Evolutionary conservation across 2,113 vertebrate species (phyloP), one percentile per base, ranked within the genome.

Genomic region (Riparia riparia): DNA sequence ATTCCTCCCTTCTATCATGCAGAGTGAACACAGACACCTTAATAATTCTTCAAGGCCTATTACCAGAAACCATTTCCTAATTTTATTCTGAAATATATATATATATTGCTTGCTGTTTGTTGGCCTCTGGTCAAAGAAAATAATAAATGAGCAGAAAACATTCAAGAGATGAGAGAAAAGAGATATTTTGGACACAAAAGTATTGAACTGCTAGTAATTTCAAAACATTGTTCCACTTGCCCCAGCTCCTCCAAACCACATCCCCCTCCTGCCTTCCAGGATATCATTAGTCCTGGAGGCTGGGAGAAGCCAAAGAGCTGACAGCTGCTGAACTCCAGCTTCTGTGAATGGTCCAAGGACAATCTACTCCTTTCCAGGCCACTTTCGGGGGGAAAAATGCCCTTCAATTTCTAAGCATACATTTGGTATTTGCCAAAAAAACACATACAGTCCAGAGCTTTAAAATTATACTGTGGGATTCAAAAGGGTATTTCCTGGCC

Each of bases 361-460:
- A 96, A 94, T 50, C 56, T 89, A 69, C 79, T 94, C 45, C 81
- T 87, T 90, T 81, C 83, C 94, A 94, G 90, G 73, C 41, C 66
- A 86, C 56, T 86, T 70, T 34, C 9, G 6, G 39, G 18, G 25
- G 10, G 14, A 21, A 66, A 72, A 95, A 29, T 12, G 25, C 64
- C 26, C 49, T 76, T 86, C 31, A 32, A 7, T 72, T 88, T 88
- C 71, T 64, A 69, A 47, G 37, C 3, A 0, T 42, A 58, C 7
- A 49, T 89, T 83, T 83, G 53, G 6, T 77, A 69, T 88, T 92
- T 95, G 11, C 83, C 45, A 80, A 77, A 72, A 77, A 71, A 77
- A 70, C 71, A 73, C 51, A 73, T 78, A 93, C 47, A 80, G 74
- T 42, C 51, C 29, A 25, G 39, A 83, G 64, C 56, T 86, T 86